A percentile compares a stretch with the other conserved stretches of the same genome.
Evolutionary conservation across 2,888 invertebrate genomes (phyloP).

Genomic region (Callyntrura sp.): DNA sequence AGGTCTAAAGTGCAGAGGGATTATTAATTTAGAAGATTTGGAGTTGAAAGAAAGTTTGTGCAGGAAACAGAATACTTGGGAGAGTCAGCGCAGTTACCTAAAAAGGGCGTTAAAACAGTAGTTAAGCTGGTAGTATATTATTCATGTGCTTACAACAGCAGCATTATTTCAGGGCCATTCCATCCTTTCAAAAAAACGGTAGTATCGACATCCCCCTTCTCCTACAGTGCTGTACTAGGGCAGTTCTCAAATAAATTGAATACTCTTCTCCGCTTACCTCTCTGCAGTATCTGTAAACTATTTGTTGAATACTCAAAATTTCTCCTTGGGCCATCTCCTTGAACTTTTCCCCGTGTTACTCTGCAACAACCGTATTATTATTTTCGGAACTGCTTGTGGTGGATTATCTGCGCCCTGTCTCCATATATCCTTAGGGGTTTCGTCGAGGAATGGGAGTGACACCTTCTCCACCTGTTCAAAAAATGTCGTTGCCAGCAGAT

Average conservation of each 20-base stretch:
- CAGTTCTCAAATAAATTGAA: no score
- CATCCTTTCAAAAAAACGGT: no score
- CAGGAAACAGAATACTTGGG: not conserved
- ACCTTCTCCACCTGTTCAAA: constrained; percentile 16
- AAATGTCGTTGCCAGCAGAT: not conserved
- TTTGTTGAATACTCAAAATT: no score
- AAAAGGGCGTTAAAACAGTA: no score
- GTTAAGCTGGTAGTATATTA: no score
- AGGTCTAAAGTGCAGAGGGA: not conserved
- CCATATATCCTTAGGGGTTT: not conserved
- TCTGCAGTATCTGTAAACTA: no score
- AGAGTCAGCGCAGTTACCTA: not conserved
- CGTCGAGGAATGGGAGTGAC: not conserved
- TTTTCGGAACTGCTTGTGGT: not conserved
- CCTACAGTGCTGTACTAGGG: no score
- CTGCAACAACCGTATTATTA: no score
- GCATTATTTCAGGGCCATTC: no score
- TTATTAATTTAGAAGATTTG: constrained; percentile 65
- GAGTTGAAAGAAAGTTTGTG: not conserved
- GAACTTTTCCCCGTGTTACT: not conserved
- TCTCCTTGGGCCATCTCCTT: not conserved
- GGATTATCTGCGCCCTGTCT: not conserved
- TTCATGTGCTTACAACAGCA: no score
- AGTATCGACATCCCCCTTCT: no score
- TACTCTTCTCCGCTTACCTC: no score